Evolutionary conservation across 2,113 vertebrate genomes (phyloP).

Genomic region (Oenanthe melanoleuca): DNA sequence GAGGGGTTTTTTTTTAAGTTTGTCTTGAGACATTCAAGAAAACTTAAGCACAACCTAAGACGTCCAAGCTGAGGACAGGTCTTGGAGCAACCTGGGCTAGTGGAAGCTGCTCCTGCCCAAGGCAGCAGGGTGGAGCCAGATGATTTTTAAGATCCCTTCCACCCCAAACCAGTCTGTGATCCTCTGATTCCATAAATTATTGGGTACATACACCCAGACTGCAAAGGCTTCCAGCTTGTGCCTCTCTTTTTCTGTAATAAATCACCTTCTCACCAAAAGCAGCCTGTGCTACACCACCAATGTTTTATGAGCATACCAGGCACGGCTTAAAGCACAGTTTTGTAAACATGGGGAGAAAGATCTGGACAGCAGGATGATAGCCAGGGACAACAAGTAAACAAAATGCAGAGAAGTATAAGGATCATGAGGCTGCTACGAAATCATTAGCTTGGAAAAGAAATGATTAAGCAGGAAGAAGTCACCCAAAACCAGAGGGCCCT

Average conservation of each 20-base stretch:
- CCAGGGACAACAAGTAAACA: not conserved
- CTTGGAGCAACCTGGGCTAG: not conserved
- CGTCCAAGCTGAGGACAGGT: not conserved
- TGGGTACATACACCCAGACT: not conserved
- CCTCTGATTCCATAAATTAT: no score
- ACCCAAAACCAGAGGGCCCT: not conserved
- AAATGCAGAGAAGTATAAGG: not conserved
- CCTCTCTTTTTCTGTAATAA: not conserved
- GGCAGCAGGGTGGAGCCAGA: not conserved
- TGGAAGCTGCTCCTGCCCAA: not conserved
- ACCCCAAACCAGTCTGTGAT: not conserved
- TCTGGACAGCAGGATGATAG: not conserved
- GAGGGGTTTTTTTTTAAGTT: not conserved
- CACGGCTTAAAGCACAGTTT: not conserved
- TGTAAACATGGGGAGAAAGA: not conserved
- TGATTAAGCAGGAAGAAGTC: not conserved
- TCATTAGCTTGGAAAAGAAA: not conserved
- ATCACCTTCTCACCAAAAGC: not conserved
- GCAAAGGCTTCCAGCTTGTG: not conserved
- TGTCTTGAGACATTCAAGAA: not conserved
- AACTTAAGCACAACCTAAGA: not conserved
- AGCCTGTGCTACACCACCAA: not conserved
- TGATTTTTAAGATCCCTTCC: no score
- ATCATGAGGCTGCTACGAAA: not conserved
- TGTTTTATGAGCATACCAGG: not conserved